A percentile compares a stretch with the other conserved stretches of the same genome.
phyloP scores from a whole-genome alignment of 2,797 vertebrate species.

The Hemibagrus guttatus region DNA sequence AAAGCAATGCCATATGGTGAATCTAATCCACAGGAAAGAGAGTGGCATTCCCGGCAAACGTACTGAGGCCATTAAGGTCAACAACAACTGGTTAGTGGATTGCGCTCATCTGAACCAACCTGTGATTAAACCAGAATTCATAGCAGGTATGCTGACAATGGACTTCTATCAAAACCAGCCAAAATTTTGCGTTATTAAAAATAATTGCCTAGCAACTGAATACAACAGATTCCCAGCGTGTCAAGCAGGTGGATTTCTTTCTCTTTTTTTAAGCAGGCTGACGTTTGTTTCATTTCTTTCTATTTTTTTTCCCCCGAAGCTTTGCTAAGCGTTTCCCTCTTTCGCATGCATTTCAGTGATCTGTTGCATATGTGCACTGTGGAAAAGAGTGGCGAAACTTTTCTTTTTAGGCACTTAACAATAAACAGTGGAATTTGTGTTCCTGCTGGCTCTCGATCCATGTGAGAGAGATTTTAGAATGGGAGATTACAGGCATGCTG shows the following conservation, averaged over 20 bases:
- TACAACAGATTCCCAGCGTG: constrained; percentile 11
- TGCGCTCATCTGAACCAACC: constrained; percentile 12
- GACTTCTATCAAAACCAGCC: not conserved
- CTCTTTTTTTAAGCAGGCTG: not conserved
- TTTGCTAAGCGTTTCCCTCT: not conserved
- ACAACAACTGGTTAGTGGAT: constrained; percentile 9
- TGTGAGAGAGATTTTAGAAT: constrained; percentile 32
- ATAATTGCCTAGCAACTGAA: constrained; percentile 43
- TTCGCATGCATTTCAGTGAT: not conserved
- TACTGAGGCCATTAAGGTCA: not conserved
- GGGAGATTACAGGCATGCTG: constrained; percentile 51
- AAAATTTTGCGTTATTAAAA: constrained; percentile 13
- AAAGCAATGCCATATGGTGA: not conserved
- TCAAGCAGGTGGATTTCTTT: constrained; percentile 15
- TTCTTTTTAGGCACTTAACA: constrained; percentile 9
- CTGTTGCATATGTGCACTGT: not conserved
- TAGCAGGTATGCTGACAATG: constrained; percentile 7
- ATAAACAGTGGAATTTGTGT: constrained; percentile 17
- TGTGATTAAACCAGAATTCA: constrained; percentile 20
- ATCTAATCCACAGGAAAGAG: not conserved
- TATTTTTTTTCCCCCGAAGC: not conserved
- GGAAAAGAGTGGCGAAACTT: not conserved
- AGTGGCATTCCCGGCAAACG: not conserved
- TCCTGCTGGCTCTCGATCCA: constrained; percentile 13
- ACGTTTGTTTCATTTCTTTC: not conserved